These are phyloP conservation scores for Trichogramma pretiosum DNA, from an alignment of 1,140 invertebrate genomes.

Conservation along the genomic window DNA sequence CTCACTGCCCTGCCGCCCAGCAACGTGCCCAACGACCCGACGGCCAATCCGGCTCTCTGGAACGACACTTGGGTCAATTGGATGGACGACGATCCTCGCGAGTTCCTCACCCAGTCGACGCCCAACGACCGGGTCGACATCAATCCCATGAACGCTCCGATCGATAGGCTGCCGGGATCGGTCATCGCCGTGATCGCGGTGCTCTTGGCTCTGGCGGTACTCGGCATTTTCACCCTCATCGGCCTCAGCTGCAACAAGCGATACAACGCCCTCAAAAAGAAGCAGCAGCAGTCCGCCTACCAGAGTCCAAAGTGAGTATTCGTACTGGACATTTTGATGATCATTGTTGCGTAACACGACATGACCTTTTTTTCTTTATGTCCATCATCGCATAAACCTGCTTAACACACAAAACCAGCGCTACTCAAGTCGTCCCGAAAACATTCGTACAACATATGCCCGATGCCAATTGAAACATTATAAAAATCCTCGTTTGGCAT, in stretches of 20 bases:
- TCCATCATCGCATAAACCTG: too few species aligned
- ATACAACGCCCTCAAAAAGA: slow-evolving; percentile 5
- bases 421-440: too few species aligned
- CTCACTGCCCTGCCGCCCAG: slow-evolving; percentile 42
- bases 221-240: slow-evolving; percentile 18
- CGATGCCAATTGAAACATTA: too few species aligned
- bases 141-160: background rate
- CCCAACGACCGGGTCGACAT: slow-evolving; percentile 1
- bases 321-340: too few species aligned
- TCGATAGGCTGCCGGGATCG: background rate
- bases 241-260: slow-evolving; percentile 16
- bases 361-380: too few species aligned
- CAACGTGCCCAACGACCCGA: slow-evolving; percentile 48
- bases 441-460: too few species aligned
- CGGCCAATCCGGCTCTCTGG: slow-evolving; percentile 48
- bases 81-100: slow-evolving; percentile 36
- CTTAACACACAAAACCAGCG: too few species aligned
- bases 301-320: slow-evolving; percentile 4
- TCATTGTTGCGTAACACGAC: too few species aligned
- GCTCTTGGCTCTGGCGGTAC: slow-evolving; percentile 16
- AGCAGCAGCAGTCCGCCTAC: slow-evolving; percentile 9
- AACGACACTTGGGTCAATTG: slow-evolving; percentile 51
- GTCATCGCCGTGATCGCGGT: slow-evolving; percentile 18
- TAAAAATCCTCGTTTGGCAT: too few species aligned
- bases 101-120: background rate